Evolutionary conservation across 2,113 vertebrate species (phyloP), one percentile per base, ranked within the genome.

Genomic region (Alligator mississippiensis): DNA sequence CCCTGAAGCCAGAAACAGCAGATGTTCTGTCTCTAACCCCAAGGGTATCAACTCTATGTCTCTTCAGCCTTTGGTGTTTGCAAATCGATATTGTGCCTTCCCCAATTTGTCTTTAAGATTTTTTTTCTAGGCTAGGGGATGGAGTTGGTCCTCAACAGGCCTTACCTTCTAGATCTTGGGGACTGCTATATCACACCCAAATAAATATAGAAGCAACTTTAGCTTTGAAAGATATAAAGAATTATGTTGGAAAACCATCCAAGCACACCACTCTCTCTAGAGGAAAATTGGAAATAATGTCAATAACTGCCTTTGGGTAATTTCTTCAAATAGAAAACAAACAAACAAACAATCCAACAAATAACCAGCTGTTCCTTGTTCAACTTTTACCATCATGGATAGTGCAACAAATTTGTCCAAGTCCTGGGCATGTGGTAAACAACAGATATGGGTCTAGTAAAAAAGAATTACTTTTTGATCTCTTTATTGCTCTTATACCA

Each of bases 211-310:
- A 77, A 68, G 19, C 27, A 82, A 68, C 22, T 24, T 88, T 78
- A 75, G 54, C 14, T 78, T 60, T 76, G 12, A 82, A 87, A 89
- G 22, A 7, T 82, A 77, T 82, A 66, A 61, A 5, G 80, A 82
- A 82, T 87, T 86, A 47, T 87, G 60, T 47, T 82, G 64, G 90
- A 66, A 94, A 91, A 82, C 57, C 18, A 87, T 47, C 18, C 58
- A 58, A 11, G 6, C 27, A 76, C 75, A 34, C 30, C 63, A 61
- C 58, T 30, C 19, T 15, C 22, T 34, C 24, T 82, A 85, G 1
- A 54, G n/a, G 64, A 28, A 72, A 89, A 91, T 2, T 80, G 60
- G 30, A 75, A 89, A 87, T 11, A 79, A 59, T 18, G 4, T 38
- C 74, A 85, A 66, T 61, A 77, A 25, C n/a, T 30, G 80, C 62